Evolutionary conservation across 2,113 vertebrate genomes (phyloP), one percentile per base, ranked within the genome.

Genomic region (Tenrec ecaudatus): DNA sequence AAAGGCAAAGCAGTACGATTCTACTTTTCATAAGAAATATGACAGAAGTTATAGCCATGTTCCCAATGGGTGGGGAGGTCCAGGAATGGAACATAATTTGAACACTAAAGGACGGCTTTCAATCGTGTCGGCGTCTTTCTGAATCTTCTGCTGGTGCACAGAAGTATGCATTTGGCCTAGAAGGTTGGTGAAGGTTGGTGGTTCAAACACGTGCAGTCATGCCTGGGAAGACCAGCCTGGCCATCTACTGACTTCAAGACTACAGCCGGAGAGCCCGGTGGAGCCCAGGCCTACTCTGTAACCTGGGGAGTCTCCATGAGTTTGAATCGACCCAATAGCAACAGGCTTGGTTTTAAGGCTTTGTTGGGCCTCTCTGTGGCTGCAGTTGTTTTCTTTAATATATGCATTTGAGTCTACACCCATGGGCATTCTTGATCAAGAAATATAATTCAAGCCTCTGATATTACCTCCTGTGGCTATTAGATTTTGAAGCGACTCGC

Each of bases 21-120:
- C 76, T 19, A 53, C 88, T 92, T 95, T 82, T 94, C 88, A 80
- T 93, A 90, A 90, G 92, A 87, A 88, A 96, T n/a, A 96, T 95
- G 84, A 94, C 31, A 27, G 43, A 60, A 71, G 22, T 88, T 76
- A 66, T 95, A 95, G 95, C 36, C 12, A 8, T 84, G 40, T 66
- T 94, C 92, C 95, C 88, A 25, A 19, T 71, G 86, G 90, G 79
- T 69, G 82, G 40, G 3, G 23, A 94, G 79, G 85, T 88, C 73
- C 79, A 76, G 79, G 76, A 69, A 92, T 31, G 86, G 78, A 71
- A 79, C 79, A 88, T 64, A 93, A 57, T 93, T 90, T 82, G 85
- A 89, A 95, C 87, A 78, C 76, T 69, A 82, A 96, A 96, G 75
- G 73, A 78, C 68, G 94, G 75, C 80, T 69, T 92, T 88, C 38